phyloP scores from a whole-genome alignment of 2,888 invertebrate genomes.

The Drosophila niveifrons region DNA sequence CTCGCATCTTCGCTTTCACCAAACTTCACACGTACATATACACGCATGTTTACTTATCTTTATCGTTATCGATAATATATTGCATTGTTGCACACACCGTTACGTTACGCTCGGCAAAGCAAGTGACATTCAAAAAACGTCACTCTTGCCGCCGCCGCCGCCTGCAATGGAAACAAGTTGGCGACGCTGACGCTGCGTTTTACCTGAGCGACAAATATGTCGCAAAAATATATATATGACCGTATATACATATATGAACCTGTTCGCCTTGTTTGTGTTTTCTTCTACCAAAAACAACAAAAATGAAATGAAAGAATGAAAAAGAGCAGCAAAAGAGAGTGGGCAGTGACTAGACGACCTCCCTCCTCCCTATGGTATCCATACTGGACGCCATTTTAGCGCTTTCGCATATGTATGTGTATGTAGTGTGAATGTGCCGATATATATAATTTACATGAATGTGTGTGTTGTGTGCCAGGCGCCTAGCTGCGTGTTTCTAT shows the following conservation, averaged over 20 bases:
- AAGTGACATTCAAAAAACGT: conserved; percentile 74
- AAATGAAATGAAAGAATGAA: conserved; percentile 26
- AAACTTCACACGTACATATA: conserved; percentile 22
- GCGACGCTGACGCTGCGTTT: conserved; percentile 44
- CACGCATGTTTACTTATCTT: conserved; percentile 14
- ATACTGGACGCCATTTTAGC: conserved; percentile 71
- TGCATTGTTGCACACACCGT: conserved; percentile 34
- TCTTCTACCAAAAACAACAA: conserved; percentile 51
- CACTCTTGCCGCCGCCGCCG: neutral
- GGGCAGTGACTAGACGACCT: conserved; percentile 60
- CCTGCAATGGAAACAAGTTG: conserved; percentile 54
- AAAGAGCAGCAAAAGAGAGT: conserved; percentile 53
- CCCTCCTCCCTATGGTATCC: conserved; percentile 15
- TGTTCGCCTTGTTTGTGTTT: conserved; percentile 70
- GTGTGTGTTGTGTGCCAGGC: conserved; percentile 36
- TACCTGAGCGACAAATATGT: conserved; percentile 56
- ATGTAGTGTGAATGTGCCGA: conserved; percentile 11
- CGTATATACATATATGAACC: conserved; percentile 55
- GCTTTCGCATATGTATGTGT: conserved; percentile 21
- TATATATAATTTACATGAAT: conserved; percentile 18
- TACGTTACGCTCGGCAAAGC: conserved; percentile 59
- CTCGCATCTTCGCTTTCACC: conserved; percentile 55
- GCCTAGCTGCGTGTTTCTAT: conserved; percentile 53
- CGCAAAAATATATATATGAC: conserved; percentile 45
- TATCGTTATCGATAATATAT: conserved; percentile 56